Conservation (phyloP, 2,113 vertebrate species). For the Antechinus stuartii region DNA sequence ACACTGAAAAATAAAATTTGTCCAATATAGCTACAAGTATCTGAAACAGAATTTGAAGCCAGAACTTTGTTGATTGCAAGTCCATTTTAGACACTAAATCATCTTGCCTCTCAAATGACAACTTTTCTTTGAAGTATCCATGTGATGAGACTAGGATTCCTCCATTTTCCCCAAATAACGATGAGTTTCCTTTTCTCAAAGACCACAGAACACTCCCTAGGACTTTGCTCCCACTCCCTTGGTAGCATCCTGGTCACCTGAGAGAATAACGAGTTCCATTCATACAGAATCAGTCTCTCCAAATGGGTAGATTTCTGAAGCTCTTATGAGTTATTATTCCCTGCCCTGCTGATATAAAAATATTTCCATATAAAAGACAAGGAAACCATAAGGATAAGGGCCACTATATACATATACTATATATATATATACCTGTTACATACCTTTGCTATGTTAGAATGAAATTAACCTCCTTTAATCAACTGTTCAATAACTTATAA, state of each 20-base stretch:
- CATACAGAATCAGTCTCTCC: neutral
- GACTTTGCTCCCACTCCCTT: neutral
- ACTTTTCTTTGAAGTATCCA: constrained; percentile 24
- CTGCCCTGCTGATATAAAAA: neutral
- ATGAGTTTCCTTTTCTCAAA: neutral
- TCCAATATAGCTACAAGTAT: neutral
- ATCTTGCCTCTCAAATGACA: neutral
- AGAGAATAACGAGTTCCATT: neutral
- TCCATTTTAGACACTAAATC: neutral
- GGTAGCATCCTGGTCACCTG: neutral
- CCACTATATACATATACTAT: neutral
- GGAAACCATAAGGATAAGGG: neutral
- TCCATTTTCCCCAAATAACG: neutral
- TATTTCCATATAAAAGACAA: neutral
- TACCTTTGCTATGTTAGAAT: neutral
- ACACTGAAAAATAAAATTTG: neutral
- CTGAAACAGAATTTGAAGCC: neutral
- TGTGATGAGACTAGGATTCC: neutral
- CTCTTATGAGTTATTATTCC: neutral
- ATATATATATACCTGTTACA: neutral
- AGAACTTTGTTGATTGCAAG: neutral
- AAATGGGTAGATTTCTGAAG: neutral
- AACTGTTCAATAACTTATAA: neutral
- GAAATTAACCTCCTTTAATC: neutral
- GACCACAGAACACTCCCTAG: neutral